Evolutionary conservation across 2,113 vertebrate species (phyloP), one percentile per base, ranked within the genome.

Genomic region (Coracopsis vasa): DNA sequence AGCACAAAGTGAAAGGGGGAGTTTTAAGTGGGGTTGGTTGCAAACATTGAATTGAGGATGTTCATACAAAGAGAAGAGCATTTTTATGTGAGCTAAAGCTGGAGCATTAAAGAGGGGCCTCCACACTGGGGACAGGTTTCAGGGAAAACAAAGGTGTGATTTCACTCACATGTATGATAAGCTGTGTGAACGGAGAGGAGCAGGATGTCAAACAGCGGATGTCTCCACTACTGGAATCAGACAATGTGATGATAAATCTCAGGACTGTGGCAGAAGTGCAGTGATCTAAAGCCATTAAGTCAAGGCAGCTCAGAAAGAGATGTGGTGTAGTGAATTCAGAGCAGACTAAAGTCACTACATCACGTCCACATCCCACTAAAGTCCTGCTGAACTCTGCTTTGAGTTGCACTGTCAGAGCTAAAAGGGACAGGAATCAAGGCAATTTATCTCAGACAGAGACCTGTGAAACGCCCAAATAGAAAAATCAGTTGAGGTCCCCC

Each of bases 1-100:
- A 91, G 4, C 24, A 45, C 0, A 0, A 73, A 71, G 14, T 19
- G 9, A 13, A 35, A 16, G 1, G 5, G 11, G 16, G 23, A 81
- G 19, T 6, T 79, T n/a, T 44, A 82, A 29, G 28, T 29, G n/a
- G 56, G 10, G 25, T 31, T 6, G 1, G 15, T 41, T 71, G 42
- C 51, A 39, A 90, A 66, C 24, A 12, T 1, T 53, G 45, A 47
- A 33, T 74, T 69, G 37, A 71, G 37, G 14, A 16, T 50, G 28
- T 35, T 39, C 28, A 25, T 42, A 29, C 0, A 0, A 91, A 80
- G 44, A 72, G 24, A 90, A 80, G 41, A 78, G 6, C 5, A 16
- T 33, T 60, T 67, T 95, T 60, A 35, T 3, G 4, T 33, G 35
- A 37, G 42, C 21, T 67, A 51, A 74, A 70, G n/a, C 18, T 25